phyloP scores from a whole-genome alignment of 1,140 invertebrate genomes.

The Berghia stephanieae region DNA sequence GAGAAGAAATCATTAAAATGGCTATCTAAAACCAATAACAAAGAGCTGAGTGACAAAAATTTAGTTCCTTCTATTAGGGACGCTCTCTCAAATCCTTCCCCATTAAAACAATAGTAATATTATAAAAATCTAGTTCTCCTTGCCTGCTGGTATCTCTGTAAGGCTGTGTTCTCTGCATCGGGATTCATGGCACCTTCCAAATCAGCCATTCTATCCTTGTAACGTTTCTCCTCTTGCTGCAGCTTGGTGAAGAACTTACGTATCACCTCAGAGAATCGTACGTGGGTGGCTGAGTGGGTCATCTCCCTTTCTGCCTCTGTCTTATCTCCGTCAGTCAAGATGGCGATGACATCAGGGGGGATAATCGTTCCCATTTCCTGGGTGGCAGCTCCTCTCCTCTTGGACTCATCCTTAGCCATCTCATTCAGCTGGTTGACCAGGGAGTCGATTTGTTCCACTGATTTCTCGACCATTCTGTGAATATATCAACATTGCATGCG shows the following conservation, averaged over 20 bases:
- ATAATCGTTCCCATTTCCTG: constrained; percentile 54
- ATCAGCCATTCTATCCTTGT: constrained; percentile 55
- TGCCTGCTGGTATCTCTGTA: constrained; percentile 55
- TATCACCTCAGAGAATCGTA: constrained; percentile 53
- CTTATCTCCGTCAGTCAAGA: constrained; percentile 57
- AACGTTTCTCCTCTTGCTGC: constrained; percentile 58
- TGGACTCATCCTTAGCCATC: constrained; percentile 52
- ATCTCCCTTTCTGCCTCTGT: constrained; percentile 53
- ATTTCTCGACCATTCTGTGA: constrained; percentile 37
- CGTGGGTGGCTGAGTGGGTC: constrained; percentile 47
- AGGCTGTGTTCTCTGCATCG: constrained; percentile 54
- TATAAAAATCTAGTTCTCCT: background rate
- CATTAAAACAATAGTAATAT: background rate
- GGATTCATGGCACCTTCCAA: constrained; percentile 59
- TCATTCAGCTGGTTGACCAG: constrained; percentile 50
- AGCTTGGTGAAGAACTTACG: constrained; percentile 58
- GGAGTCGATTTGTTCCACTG: constrained; percentile 48
- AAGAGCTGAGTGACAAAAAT: too few species aligned
- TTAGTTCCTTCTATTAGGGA: too few species aligned
- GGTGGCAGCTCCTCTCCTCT: constrained; percentile 56
- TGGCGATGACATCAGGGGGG: constrained; percentile 56
- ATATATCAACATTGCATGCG: too few species aligned
- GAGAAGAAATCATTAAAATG: too few species aligned
- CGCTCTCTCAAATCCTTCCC: too few species aligned
- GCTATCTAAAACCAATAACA: too few species aligned